phyloP scores from a whole-genome alignment of 2,113 vertebrate genomes.

The Psittacula cyanocephala region DNA sequence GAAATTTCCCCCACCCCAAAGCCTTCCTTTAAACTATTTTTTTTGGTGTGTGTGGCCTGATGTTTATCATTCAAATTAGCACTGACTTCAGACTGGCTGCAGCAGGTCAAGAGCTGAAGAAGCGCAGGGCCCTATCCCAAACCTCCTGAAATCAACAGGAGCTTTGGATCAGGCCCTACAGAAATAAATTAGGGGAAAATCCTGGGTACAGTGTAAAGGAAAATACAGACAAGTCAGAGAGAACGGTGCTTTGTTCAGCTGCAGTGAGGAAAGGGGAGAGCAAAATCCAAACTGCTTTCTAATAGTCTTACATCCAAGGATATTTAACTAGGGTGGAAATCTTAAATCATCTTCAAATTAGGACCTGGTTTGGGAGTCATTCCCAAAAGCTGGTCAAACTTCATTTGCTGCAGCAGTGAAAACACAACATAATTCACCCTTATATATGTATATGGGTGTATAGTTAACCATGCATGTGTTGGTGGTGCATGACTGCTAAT shows the following conservation, averaged over 20 bases:
- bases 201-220: background rate
- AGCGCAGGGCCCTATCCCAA: background rate
- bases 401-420: background rate
- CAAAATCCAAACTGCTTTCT: background rate
- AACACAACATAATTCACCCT: rapidly evolving
- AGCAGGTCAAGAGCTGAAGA: background rate
- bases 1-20: rapidly evolving
- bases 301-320: background rate
- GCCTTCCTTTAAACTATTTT: background rate
- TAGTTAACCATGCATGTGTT: rapidly evolving
- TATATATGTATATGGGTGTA: rapidly evolving
- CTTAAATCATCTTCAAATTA: background rate
- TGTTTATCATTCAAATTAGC: background rate
- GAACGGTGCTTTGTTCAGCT: conserved; percentile 57
- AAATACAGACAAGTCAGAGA: background rate
- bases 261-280: background rate
- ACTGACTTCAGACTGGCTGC: background rate
- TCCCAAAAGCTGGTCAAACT: background rate
- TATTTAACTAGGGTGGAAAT: background rate
- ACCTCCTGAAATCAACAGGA: background rate
- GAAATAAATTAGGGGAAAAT: conserved; percentile 16
- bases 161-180: background rate
- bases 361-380: background rate
- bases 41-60: background rate
- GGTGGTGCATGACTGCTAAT: rapidly evolving